A percentile compares a stretch with the other conserved stretches of the same genome.
Conservation (phyloP, 2,797 vertebrate species). For the Anisognathus igniventris region DNA sequence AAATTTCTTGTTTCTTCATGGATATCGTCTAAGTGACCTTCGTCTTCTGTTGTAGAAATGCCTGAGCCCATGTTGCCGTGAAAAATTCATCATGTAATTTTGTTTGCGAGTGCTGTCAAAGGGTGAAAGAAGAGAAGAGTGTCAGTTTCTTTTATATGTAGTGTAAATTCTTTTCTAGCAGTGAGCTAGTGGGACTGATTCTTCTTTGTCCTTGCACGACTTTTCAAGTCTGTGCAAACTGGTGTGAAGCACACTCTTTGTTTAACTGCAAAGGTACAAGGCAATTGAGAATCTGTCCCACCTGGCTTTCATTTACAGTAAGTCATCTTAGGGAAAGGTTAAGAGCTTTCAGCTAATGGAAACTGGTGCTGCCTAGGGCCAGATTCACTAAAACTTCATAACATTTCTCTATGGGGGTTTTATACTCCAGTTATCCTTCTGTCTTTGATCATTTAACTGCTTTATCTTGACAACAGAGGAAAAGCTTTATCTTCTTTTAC, state of each 20-base stretch:
- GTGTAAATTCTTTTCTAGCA: neutral
- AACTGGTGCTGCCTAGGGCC: constrained; percentile 4
- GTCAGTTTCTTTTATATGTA: constrained; percentile 25
- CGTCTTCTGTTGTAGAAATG: constrained; percentile 98
- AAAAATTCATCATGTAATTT: constrained; percentile 99
- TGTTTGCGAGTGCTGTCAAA: constrained; percentile 94
- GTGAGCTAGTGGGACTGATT: constrained; percentile 11
- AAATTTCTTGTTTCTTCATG: constrained; percentile 79
- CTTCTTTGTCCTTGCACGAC: neutral
- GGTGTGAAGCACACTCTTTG: neutral
- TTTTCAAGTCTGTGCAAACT: neutral
- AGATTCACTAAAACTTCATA: constrained; percentile 46
- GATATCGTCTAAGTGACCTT: constrained; percentile 89
- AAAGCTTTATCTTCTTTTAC: neutral
- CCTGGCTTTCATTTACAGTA: neutral
- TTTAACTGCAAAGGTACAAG: neutral
- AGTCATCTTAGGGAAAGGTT: neutral
- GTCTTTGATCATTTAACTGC: neutral
- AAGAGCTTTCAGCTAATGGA: neutral
- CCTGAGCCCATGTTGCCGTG: constrained; percentile 93
- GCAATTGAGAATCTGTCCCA: constrained; percentile 11
- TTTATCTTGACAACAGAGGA: neutral
- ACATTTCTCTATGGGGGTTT: neutral
- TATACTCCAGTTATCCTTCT: neutral
- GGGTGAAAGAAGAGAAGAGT: constrained; percentile 43